Conservation (phyloP, 2,113 vertebrate species). For the Crotalus viridis region DNA sequence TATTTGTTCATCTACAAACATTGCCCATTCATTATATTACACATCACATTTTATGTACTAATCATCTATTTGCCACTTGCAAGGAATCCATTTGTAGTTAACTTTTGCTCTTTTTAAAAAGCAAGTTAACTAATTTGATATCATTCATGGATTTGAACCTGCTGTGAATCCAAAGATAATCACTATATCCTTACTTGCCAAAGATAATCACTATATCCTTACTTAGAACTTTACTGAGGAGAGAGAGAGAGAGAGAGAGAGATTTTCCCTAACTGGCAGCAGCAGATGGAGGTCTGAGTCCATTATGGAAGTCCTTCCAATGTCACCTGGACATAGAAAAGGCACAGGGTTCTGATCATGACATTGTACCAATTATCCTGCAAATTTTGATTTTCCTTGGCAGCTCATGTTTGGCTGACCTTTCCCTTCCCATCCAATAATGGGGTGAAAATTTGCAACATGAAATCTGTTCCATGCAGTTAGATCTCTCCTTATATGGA, state of each 20-base stretch:
- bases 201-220: not conserved
- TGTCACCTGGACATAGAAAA: not conserved
- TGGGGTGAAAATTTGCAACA: not conserved
- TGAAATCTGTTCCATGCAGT: not conserved
- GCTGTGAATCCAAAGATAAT: not conserved
- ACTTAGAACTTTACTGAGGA: not conserved
- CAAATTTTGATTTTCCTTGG: not conserved
- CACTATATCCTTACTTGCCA: not conserved
- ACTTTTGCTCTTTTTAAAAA: not conserved
- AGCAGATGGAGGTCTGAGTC: not conserved
- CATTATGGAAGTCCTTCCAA: not conserved
- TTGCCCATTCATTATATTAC: not conserved
- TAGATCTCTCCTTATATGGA: not conserved
- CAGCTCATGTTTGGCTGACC: not conserved
- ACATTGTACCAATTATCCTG: not conserved
- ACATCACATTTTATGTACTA: not conserved
- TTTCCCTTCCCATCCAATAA: not conserved
- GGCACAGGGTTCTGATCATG: not conserved
- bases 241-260: too few relatives aligned
- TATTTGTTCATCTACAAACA: not conserved
- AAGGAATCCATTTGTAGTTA: not conserved
- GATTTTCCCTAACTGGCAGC: not conserved
- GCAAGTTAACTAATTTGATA: not conserved
- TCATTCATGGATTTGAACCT: not conserved
- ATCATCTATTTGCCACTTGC: not conserved